phyloP scores from a whole-genome alignment of 2,113 vertebrate genomes.

The Lampris incognitus region DNA sequence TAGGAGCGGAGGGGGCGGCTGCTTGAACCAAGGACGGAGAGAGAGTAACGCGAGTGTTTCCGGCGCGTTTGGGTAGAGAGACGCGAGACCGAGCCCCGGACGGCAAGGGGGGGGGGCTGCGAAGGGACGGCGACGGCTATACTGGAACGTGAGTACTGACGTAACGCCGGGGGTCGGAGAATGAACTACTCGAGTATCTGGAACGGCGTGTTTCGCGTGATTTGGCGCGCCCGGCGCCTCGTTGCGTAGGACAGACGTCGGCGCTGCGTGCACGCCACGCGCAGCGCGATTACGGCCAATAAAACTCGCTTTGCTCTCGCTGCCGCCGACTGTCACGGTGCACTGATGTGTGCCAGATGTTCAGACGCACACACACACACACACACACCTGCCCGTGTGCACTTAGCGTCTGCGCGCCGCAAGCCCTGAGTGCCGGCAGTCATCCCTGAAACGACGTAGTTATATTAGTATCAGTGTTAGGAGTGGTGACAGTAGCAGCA shows the following conservation, averaged over 20 bases:
- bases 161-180: conserved; percentile 70
- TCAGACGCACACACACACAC: not conserved
- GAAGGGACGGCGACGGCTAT: conserved; percentile 46
- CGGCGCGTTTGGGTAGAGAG: conserved; percentile 66
- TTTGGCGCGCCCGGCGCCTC: conserved; percentile 61
- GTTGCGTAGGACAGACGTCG: conserved; percentile 68
- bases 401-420: conserved; percentile 39
- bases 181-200: conserved; percentile 79
- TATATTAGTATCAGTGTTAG: conserved; percentile 37
- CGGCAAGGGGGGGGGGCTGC: too few relatives aligned
- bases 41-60: conserved; percentile 62
- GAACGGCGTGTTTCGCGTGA: conserved; percentile 69
- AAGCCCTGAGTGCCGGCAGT: conserved; percentile 48
- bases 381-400: conserved; percentile 53
- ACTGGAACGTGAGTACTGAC: conserved; percentile 78
- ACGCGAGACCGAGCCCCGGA: conserved; percentile 64
- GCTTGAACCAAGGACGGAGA: conserved; percentile 50
- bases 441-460: conserved; percentile 24
- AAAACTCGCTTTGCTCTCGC: conserved; percentile 53
- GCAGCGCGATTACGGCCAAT: conserved; percentile 60
- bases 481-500: conserved; percentile 4
- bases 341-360: too few relatives aligned
- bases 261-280: conserved; percentile 57
- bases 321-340: conserved; percentile 2
- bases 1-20: too few relatives aligned